These are phyloP conservation scores for Oplegnathus fasciatus DNA, from an alignment of 2,113 vertebrate species.

Conservation along the genomic window DNA sequence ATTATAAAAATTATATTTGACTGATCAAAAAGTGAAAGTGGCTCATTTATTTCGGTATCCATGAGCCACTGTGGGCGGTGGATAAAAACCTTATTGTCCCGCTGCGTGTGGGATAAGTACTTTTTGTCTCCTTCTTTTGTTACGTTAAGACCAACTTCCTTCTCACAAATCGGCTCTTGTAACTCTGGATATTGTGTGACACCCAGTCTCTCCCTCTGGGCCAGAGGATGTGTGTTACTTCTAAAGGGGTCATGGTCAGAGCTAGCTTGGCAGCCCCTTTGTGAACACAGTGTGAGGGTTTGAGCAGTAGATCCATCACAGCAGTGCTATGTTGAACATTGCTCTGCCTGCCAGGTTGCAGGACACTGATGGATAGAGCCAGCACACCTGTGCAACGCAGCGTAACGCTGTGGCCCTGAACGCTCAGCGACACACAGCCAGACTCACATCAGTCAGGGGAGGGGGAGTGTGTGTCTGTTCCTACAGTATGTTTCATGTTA, in stretches of 20 bases:
- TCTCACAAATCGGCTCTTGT: constrained; percentile 61
- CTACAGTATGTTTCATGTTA: constrained; percentile 34
- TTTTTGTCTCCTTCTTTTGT: constrained; percentile 65
- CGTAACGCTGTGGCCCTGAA: constrained; percentile 70
- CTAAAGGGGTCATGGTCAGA: constrained; percentile 78
- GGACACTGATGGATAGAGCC: constrained; percentile 82
- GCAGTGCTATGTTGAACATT: constrained; percentile 71
- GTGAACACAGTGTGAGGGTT: constrained; percentile 71
- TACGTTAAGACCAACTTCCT: constrained; percentile 37
- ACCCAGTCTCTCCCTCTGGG: constrained; percentile 47
- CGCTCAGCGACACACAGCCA: constrained; percentile 61
- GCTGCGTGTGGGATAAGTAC: constrained; percentile 63
- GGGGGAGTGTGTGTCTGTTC: constrained; percentile 2
- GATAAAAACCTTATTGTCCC: constrained; percentile 52
- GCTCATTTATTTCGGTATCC: constrained; percentile 46
- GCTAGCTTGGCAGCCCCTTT: constrained; percentile 66
- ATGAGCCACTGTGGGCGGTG: constrained; percentile 43
- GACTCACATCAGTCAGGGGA: constrained; percentile 49
- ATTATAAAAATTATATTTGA: constrained; percentile 38
- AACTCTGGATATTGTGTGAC: constrained; percentile 52
- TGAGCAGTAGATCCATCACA: constrained; percentile 80
- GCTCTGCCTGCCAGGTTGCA: constrained; percentile 74
- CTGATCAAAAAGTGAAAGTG: constrained; percentile 32
- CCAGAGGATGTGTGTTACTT: constrained; percentile 69
- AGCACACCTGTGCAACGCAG: constrained; percentile 74